Base-by-base conservation (phyloP, 1,140 invertebrate genomes). In the Bombus fervidus region DNA sequence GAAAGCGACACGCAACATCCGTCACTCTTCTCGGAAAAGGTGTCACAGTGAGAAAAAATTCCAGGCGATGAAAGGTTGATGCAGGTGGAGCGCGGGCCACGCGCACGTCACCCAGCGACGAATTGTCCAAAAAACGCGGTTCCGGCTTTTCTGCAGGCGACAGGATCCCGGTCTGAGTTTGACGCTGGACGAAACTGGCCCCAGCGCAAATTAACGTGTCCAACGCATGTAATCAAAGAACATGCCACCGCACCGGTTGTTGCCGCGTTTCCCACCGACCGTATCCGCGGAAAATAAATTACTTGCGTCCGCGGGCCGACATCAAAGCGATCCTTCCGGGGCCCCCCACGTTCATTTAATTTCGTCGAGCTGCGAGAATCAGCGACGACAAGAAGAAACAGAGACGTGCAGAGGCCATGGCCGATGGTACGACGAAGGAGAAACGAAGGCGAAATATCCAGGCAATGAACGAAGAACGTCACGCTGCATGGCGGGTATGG, bases 181-280 rank as follows among this genome's bases (percentile, higher is more conserved):
- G 53, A 59, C 37, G 39, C 53, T 28, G 41, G 41, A 43, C 69
- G 62, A 71, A 82, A 87, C 66, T 57, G 66, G 41, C 75, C 37
- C 12, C 15, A 2, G 31, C 64, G 28, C 39, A 89, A 89, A 89
- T 89, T 89, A 90, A 85, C 89, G 80, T 77, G 86, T 80, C 81
- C 81, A 47, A 73, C 79, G 88, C 84, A 86, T 37, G 72, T 84
- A 90, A 89, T 89, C 87, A 86, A 86, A 82, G 88, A 86, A 89
- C 87, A 77, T 53, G 75, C 37, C 39, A 47, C 34, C 18, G 53
- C 39, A 34, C 34, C n/a, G 53, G 80, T 81, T 83, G 87, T 74
- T 85, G 62, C 57, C 88, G 78, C 66, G 28, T n/a, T n/a, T 41
- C 34, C 53, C n/a, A 39, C 47, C 78, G 4, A 12, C 57, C 62